Base-by-base conservation (phyloP, 2,113 vertebrate genomes). In the Papio anubis region DNA sequence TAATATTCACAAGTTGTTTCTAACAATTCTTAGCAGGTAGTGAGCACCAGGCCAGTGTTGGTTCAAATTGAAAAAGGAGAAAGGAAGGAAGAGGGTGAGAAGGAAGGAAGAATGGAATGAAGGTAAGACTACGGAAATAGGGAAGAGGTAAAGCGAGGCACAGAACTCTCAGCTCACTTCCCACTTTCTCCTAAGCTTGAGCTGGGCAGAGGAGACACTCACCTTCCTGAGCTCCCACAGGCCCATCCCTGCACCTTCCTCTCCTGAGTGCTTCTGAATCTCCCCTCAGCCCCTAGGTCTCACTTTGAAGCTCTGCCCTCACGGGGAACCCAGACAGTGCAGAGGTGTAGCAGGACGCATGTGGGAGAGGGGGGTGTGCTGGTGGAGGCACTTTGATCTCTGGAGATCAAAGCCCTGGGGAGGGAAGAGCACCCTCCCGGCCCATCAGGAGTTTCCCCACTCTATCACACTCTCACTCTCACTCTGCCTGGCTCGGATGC, bases 341-440 rank as follows among this genome's bases (percentile, higher is more conserved):
- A 70, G 32, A 55, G 43, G 3, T 0, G 4, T 7, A 3, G 25
- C 35, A 70, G 52, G 27, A 0, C 0, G 1, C 8, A 5, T 7
- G 17, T 23, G 32, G 80, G 43, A 20, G 66, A 21, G 43, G 13
- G n/a, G 7, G 4, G 7, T 11, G 5, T 59, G 81, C 5, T 25
- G 6, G 7, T 4, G 30, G 18, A 23, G 55, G 2, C 13, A 13
- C 52, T 50, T 20, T 43, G 3, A 4, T 4, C 3, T 12, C 45
- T 8, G n/a, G 32, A 6, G 25, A 6, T 20, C 85, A 23, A 59
- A 79, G 72, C 38, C 48, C 14, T 27, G 35, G 57, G 17, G 11
- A 21, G 27, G 35, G 21, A 92, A 50, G 20, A 16, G 2, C 43
- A 21, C 6, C 8, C 38, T 68, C 4, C 23, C 21, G 2, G 12